These are phyloP conservation scores for Platyscapa corneri DNA, from an alignment of 1,140 invertebrate genomes.

Conservation along the genomic window DNA sequence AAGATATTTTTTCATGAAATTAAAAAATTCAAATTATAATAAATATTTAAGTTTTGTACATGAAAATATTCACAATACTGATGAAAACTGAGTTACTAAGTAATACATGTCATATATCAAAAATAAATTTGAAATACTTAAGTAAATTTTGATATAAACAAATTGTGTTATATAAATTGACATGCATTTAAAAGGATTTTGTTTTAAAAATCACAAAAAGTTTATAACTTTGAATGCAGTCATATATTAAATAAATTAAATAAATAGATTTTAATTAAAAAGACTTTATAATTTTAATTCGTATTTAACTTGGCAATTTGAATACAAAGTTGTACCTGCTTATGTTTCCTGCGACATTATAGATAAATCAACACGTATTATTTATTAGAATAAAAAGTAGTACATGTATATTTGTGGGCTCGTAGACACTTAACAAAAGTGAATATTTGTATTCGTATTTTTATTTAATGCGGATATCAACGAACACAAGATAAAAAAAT, in stretches of 20 bases:
- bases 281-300: not conserved
- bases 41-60: not conserved
- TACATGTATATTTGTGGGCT: slow-evolving; percentile 36
- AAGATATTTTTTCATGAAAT: not conserved
- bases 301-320: not conserved
- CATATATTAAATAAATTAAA: not conserved
- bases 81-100: not conserved
- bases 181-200: not conserved
- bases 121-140: not conserved
- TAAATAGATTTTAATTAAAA: not conserved
- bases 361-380: not conserved
- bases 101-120: not conserved
- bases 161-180: too few relatives aligned
- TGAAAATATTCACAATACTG: not conserved
- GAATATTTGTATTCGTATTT: slow-evolving; percentile 34
- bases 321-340: slow-evolving; percentile 20
- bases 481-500: not conserved
- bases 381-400: not conserved
- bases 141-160: too few relatives aligned
- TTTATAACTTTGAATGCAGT: not conserved
- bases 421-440: slow-evolving; percentile 25
- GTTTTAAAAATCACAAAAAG: not conserved
- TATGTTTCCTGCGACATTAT: not conserved
- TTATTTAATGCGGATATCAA: slow-evolving; percentile 15
- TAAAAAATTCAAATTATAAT: not conserved